Evolutionary conservation across 2,797 vertebrate genomes (phyloP), one percentile per base, ranked within the genome.

Genomic region (Tolypeutes matacus): DNA sequence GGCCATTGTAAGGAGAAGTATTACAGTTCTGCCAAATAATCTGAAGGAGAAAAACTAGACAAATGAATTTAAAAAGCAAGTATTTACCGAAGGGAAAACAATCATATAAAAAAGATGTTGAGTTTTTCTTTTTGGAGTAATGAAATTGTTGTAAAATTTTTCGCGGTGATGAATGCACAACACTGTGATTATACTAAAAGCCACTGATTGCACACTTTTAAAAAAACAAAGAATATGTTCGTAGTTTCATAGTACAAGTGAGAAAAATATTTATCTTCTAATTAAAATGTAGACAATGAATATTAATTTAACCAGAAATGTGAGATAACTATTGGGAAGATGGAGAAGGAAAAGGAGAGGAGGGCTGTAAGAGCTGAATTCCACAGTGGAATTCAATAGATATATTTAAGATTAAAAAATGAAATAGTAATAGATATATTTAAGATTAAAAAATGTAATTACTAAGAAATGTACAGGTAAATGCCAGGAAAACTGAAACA

Each of bases 21-120:
- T 62, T 31, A 83, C 3, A 64, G 17, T 89, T 82, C 69, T 81
- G 21, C 51, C 42, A 64, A 49, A 89, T 51, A 62, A 34, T 90
- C 31, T 17, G 70, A 3, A 23, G 49, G 13, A 72, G 36, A 89
- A 76, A 84, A 82, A 86, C 60, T 60, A 82, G 15, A 11, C 46
- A 91, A 75, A 91, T 81, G 31, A 86, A 81, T 81, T 81, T 77
- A 70, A 88, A 92, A 91, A 86, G 20, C 29, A 81, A 89, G 72
- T 89, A 64, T 31, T 87, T 69, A 95, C 15, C 39, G 25, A 27
- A 64, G 20, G 1, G 8, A 25, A 69, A 70, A 86, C 60, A 42
- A 72, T 46, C 29, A 34, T 46, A 84, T 15, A 80, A 23, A 91
- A 89, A 83, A 25, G 81, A 49, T 64, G n/a, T n/a, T n/a, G n/a